phyloP scores from a whole-genome alignment of 2,113 vertebrate genomes.

The Engystomops pustulosus region DNA sequence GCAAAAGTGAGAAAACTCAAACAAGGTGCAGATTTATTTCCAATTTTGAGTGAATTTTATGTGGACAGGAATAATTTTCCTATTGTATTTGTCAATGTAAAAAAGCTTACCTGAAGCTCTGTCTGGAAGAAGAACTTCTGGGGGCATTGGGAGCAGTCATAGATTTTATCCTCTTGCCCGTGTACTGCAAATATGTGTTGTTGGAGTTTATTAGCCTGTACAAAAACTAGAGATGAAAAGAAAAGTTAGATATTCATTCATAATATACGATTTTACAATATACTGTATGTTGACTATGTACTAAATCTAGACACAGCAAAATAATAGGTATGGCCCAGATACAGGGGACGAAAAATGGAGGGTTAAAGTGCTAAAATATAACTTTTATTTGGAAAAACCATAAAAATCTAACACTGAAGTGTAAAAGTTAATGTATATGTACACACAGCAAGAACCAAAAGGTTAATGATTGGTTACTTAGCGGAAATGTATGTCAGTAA shows the following conservation, averaged over 20 bases:
- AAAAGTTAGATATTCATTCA: conserved; percentile 48
- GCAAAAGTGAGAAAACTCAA: neutral
- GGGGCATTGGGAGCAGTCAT: conserved; percentile 97
- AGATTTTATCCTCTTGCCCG: conserved; percentile 98
- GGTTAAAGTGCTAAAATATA: too few relatives aligned
- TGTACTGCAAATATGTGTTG: conserved; percentile 99
- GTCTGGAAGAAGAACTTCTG: conserved; percentile 99
- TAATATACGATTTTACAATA: too few relatives aligned
- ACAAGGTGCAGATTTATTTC: neutral
- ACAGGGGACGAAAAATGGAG: too few relatives aligned
- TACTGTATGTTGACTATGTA: too few relatives aligned
- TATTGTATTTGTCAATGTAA: conserved; percentile 4
- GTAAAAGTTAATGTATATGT: too few relatives aligned
- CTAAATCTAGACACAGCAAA: too few relatives aligned
- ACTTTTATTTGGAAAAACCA: too few relatives aligned
- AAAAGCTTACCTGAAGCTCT: conserved; percentile 89
- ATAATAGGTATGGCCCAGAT: too few relatives aligned
- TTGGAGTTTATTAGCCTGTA: conserved; percentile 98
- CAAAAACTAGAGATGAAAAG: conserved; percentile 83
- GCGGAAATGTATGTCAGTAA: too few relatives aligned
- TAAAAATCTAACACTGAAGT: too few relatives aligned
- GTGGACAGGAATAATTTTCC: neutral
- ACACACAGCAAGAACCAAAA: too few relatives aligned
- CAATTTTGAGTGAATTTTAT: neutral
- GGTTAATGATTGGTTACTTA: too few relatives aligned